Conservation (phyloP, 2,797 vertebrate genomes). For the Toxotes lorentzi region DNA sequence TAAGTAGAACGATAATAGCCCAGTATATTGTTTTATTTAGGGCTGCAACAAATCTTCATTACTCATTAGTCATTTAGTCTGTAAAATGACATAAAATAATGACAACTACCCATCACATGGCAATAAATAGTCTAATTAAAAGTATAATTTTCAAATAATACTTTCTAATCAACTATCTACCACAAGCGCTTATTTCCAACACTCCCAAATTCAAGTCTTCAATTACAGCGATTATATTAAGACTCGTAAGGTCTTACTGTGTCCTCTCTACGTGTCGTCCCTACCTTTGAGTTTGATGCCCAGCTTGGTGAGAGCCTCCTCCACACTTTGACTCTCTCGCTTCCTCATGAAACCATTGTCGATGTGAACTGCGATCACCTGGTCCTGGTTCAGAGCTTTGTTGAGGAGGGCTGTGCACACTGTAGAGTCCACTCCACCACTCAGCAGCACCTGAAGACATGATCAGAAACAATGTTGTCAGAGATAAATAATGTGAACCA, state of each 20-base stretch:
- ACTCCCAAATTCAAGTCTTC: neutral
- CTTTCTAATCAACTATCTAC: neutral
- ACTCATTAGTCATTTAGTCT: neutral
- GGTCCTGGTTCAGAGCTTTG: constrained; percentile 94
- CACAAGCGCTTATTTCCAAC: neutral
- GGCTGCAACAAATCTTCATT: neutral
- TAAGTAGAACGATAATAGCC: neutral
- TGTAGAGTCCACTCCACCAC: constrained; percentile 98
- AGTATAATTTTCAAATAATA: neutral
- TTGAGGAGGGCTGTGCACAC: constrained; percentile 98
- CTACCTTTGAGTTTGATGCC: constrained; percentile 97
- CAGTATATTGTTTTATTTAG: neutral
- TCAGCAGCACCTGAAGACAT: constrained; percentile 91
- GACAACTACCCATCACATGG: neutral
- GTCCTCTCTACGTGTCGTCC: neutral
- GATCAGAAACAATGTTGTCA: constrained; percentile 1
- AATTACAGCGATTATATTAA: neutral
- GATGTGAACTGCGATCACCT: constrained; percentile 98
- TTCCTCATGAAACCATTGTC: constrained; percentile 99
- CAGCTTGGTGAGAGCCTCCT: constrained; percentile 96
- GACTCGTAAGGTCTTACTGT: neutral
- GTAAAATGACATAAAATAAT: neutral
- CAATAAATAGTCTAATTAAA: neutral
- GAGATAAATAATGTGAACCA: neutral
- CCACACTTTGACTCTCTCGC: constrained; percentile 95